Evolutionary conservation across 2,888 invertebrate species (phyloP).

Genomic region (Ormyrus nitidulus): DNA sequence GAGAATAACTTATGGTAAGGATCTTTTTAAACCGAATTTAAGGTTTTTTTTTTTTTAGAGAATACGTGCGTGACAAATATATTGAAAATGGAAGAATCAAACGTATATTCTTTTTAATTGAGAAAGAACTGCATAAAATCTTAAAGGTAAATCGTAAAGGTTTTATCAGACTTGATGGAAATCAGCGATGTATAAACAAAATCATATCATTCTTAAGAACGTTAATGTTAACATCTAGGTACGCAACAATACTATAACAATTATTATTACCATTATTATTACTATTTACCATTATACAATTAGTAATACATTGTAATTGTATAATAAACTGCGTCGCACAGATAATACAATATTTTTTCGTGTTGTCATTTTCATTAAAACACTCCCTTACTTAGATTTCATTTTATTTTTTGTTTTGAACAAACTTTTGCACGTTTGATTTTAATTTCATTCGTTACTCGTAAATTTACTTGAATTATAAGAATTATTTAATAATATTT

Average conservation of each 20-base stretch:
- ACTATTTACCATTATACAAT: conserved; percentile 71
- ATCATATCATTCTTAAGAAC: conserved; percentile 74
- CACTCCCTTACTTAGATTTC: too few species aligned
- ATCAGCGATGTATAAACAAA: conserved; percentile 72
- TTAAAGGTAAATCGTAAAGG: conserved; percentile 35
- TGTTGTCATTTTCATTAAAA: conserved; percentile 23
- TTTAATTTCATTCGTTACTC: too few species aligned
- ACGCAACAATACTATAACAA: conserved; percentile 61
- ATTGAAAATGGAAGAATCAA: conserved; percentile 14
- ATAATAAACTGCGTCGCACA: conserved; percentile 73
- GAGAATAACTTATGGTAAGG: conserved; percentile 30
- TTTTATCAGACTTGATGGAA: conserved; percentile 52
- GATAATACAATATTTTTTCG: conserved; percentile 57
- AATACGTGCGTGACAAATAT: conserved; percentile 7
- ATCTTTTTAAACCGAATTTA: conserved; percentile 47
- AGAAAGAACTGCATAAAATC: conserved; percentile 20
- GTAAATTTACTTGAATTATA: too few species aligned
- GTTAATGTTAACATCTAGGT: conserved; percentile 71
- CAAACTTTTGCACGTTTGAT: too few species aligned
- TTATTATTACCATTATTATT: conserved; percentile 68
- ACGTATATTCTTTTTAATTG: conserved; percentile 44
- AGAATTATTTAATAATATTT: too few species aligned
- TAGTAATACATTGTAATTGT: conserved; percentile 74
- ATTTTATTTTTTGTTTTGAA: too few species aligned
- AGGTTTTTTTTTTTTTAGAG: conserved; percentile 29